Evolutionary conservation across 2,797 vertebrate species (phyloP), one percentile per base, ranked within the genome.

Genomic region (Coccyzus lansbergi): DNA sequence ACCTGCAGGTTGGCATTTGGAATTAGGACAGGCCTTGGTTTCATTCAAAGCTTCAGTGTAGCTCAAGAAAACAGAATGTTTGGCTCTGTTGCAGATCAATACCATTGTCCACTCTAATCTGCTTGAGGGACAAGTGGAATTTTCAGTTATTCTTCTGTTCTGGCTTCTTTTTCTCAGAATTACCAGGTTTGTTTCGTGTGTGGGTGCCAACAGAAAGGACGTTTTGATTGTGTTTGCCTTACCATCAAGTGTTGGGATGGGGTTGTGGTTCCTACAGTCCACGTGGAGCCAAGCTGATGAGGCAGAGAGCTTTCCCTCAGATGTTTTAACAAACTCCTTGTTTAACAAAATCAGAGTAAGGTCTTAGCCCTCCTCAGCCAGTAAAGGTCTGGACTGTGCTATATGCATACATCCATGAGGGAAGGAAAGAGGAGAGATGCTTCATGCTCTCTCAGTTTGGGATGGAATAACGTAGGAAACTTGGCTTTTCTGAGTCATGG

Each of bases 351-450:
- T 20, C 38, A 18, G 31, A 49, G 15, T 46, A 18, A 33, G 36
- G 24, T 36, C 33, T 52, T 52, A 21, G 0, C 31, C 7, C 15
- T 55, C 33, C 48, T 58, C 56, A 64, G 13, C 22, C 31, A 31
- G 25, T 52, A 14, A 34, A 15, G 16, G n/a, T 70, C 38, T 40
- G 40, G 38, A 34, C 62, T 52, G 5, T 68, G 26, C 26, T 2
- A 16, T 14, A 14, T 1, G 2, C 31, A 18, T 7, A 6, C 15
- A 7, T n/a, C n/a, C 9, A 4, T 2, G 3, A 38, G 49, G 62
- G 55, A 62, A 49, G 42, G 36, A 15, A n/a, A 76, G 56, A n/a
- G 31, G 17, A 40, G 70, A 63, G 31, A 19, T 56, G 3, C 2
- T 74, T 3, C 1, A 1, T 29, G 22, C 24, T 40, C 46, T 12